Evolutionary conservation across 1,140 invertebrate species (phyloP).

Genomic region (Thereuonema tuberculata): DNA sequence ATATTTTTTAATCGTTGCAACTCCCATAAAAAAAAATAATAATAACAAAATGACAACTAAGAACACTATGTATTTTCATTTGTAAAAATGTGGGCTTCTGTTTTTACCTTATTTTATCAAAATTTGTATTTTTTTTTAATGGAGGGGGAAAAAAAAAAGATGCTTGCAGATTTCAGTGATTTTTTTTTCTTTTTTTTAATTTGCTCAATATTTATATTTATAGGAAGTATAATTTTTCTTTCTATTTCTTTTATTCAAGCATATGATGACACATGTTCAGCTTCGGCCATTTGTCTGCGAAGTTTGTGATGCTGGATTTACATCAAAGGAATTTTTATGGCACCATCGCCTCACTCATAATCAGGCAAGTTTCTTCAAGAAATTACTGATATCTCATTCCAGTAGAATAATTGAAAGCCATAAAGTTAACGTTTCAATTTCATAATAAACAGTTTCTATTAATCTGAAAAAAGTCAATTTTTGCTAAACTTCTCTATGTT

Average conservation of each 20-base stretch:
- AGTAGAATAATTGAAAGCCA: too few species aligned
- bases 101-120: too few species aligned
- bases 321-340: slow-evolving; percentile 13
- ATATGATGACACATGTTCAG: slow-evolving; percentile 24
- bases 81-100: too few species aligned
- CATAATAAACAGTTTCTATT: too few species aligned
- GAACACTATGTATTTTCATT: not conserved
- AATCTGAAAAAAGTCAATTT: too few species aligned
- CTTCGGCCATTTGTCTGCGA: slow-evolving; percentile 27
- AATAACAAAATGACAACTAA: not conserved
- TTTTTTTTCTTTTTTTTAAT: not conserved
- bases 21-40: not conserved
- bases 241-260: slow-evolving; percentile 18
- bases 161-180: not conserved
- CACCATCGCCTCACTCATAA: not conserved
- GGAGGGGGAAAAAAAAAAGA: not conserved
- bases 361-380: too few species aligned
- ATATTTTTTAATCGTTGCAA: not conserved
- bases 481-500: too few species aligned
- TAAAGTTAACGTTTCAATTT: too few species aligned
- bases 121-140: not conserved
- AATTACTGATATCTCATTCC: too few species aligned
- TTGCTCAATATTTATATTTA: not conserved
- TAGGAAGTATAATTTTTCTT: not conserved
- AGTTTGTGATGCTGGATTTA: slow-evolving; percentile 28